A percentile compares a stretch with the other conserved stretches of the same genome.
Conservation (phyloP, 2,113 vertebrate genomes). For the Baryphthengus martii region DNA sequence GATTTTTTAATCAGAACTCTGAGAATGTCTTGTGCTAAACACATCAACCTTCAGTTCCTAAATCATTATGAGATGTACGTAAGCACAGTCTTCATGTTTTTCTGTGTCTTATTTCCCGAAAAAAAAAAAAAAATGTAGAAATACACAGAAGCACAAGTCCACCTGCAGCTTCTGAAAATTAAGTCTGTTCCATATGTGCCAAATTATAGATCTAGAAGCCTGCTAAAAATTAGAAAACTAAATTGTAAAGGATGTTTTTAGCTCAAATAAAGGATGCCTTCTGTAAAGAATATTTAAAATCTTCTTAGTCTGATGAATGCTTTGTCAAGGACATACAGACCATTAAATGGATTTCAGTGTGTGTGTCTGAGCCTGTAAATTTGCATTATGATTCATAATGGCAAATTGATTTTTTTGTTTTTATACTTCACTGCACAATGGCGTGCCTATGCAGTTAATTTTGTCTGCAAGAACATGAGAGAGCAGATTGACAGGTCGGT, state of each 20-base stretch:
- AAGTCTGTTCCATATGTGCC: too few relatives aligned
- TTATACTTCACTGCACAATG: neutral
- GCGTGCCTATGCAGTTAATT: neutral
- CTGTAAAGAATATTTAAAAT: too few relatives aligned
- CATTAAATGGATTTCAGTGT: neutral
- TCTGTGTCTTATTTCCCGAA: neutral
- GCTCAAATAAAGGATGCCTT: too few relatives aligned
- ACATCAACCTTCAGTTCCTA: neutral
- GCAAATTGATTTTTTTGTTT: neutral
- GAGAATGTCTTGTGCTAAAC: neutral
- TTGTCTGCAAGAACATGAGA: neutral
- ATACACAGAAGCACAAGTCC: neutral
- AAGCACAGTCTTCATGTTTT: neutral
- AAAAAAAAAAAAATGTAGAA: neutral
- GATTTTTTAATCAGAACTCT: neutral
- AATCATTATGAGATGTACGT: neutral
- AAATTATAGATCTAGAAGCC: too few relatives aligned
- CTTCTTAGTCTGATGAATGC: too few relatives aligned
- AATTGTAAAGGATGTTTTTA: too few relatives aligned
- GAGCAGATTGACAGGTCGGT: neutral
- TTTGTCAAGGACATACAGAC: too few relatives aligned
- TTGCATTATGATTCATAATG: neutral
- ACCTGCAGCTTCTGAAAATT: too few relatives aligned
- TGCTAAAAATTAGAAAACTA: too few relatives aligned
- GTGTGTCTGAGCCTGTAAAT: neutral